phyloP scores from a whole-genome alignment of 2,888 invertebrate genomes.

The Ophioninae sp. region DNA sequence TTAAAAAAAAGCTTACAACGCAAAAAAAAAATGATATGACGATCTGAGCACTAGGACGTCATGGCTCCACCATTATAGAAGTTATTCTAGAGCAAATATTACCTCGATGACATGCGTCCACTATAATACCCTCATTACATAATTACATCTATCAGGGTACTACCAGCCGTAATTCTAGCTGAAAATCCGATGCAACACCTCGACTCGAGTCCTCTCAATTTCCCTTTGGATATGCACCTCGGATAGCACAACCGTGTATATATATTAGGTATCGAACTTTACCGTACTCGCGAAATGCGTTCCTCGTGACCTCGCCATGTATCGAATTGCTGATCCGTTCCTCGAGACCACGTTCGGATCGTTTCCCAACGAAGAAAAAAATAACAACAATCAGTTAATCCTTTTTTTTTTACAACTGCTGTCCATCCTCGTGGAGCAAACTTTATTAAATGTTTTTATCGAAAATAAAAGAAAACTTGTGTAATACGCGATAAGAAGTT shows the following conservation, averaged over 20 bases:
- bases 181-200: constrained; percentile 34
- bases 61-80: constrained; percentile 23
- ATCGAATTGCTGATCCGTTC: constrained; percentile 42
- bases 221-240: constrained; percentile 4
- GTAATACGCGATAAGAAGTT: not conserved
- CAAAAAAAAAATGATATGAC: constrained; percentile 1
- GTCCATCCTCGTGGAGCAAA: too few species aligned
- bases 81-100: constrained; percentile 27
- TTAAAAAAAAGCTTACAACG: not conserved
- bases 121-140: constrained; percentile 51
- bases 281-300: constrained; percentile 24
- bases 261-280: not conserved
- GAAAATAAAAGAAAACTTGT: too few species aligned
- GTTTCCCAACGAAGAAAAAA: constrained; percentile 26
- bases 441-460: too few species aligned
- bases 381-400: constrained; percentile 1
- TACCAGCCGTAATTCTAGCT: constrained; percentile 51
- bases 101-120: constrained; percentile 33
- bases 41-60: constrained; percentile 40
- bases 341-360: constrained; percentile 26
- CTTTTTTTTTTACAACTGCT: not conserved
- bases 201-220: constrained; percentile 19
- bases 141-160: constrained; percentile 48
- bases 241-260: constrained; percentile 18
- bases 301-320: constrained; percentile 46